A percentile compares a stretch with the other conserved stretches of the same genome.
These are phyloP conservation scores for Desoria tigrina DNA, from an alignment of 2,888 invertebrate genomes.

Conservation along the genomic window DNA sequence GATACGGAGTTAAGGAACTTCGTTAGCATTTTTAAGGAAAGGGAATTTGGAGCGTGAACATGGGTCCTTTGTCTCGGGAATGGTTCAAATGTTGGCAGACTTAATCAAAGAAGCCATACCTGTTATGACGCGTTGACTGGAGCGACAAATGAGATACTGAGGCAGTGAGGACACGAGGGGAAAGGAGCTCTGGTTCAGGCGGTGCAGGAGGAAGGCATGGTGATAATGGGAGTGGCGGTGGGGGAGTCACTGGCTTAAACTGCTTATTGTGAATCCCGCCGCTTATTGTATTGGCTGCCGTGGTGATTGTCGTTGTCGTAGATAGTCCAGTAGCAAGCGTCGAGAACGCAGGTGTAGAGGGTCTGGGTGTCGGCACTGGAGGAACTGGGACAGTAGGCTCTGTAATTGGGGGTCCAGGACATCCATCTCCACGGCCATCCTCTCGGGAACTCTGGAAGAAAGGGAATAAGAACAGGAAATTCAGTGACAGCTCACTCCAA, in stretches of 20 bases:
- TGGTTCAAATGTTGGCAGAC: no score
- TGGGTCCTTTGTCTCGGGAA: no score
- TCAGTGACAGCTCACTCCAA: constrained; percentile 29
- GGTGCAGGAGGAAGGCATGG: constrained; percentile 51
- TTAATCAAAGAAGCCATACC: no score
- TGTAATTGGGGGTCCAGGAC: constrained; percentile 50
- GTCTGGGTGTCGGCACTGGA: constrained; percentile 23
- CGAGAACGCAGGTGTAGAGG: constrained; percentile 23
- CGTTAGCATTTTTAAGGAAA: no score
- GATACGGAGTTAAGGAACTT: no score
- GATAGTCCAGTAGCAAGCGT: neutral
- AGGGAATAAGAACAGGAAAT: constrained; percentile 31
- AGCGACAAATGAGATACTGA: constrained; percentile 54
- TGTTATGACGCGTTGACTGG: constrained; percentile 54
- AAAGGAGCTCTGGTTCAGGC: constrained; percentile 51
- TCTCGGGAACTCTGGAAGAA: constrained; percentile 52
- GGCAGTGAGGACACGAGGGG: constrained; percentile 52
- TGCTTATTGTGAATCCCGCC: constrained; percentile 46
- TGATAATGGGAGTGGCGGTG: constrained; percentile 49
- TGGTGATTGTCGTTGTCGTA: constrained; percentile 20
- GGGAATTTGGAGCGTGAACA: no score
- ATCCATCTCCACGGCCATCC: constrained; percentile 54
- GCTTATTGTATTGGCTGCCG: constrained; percentile 41
- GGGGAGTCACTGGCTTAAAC: constrained; percentile 45
- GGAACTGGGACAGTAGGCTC: constrained; percentile 27